Percentiles rank a stretch among this genome's conserved stretches.
Evolutionary conservation across 2,113 vertebrate genomes (phyloP).

Genomic region (Cynocephalus volans): DNA sequence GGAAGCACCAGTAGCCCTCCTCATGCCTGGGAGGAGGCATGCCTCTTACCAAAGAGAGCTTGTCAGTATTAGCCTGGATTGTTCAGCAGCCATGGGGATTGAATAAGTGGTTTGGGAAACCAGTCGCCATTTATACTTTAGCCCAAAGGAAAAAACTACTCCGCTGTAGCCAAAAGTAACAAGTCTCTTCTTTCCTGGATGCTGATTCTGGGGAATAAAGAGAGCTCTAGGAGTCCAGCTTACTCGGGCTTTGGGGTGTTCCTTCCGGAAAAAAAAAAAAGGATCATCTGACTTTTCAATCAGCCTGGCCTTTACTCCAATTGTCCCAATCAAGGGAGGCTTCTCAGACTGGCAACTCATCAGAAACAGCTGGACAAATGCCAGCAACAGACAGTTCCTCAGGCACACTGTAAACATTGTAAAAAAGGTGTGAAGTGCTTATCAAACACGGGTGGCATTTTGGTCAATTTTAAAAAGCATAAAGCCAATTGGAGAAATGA

Average conservation of each 20-base stretch:
- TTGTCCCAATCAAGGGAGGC: not conserved
- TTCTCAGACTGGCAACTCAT: not conserved
- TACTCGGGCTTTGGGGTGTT: not conserved
- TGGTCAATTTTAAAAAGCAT: not conserved
- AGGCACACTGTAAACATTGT: not conserved
- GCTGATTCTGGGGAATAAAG: not conserved
- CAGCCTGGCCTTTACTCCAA: not conserved
- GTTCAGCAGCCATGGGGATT: not conserved
- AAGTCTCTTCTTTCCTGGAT: not conserved
- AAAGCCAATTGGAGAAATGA: not conserved
- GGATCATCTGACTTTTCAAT: not conserved
- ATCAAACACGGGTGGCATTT: slow-evolving; percentile 1
- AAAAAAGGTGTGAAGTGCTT: not conserved
- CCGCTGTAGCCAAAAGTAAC: not conserved
- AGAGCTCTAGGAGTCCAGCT: not conserved
- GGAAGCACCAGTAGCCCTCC: not conserved
- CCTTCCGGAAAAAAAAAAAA: not conserved
- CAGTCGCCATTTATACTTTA: not conserved
- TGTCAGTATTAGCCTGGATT: not conserved
- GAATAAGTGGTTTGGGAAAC: slow-evolving; percentile 26
- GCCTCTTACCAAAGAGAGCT: too few relatives aligned
- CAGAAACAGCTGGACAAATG: not conserved
- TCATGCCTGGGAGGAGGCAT: not conserved
- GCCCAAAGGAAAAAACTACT: not conserved
- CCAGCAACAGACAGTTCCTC: not conserved